phyloP scores from a whole-genome alignment of 2,113 vertebrate species.

The Vicugna pacos region DNA sequence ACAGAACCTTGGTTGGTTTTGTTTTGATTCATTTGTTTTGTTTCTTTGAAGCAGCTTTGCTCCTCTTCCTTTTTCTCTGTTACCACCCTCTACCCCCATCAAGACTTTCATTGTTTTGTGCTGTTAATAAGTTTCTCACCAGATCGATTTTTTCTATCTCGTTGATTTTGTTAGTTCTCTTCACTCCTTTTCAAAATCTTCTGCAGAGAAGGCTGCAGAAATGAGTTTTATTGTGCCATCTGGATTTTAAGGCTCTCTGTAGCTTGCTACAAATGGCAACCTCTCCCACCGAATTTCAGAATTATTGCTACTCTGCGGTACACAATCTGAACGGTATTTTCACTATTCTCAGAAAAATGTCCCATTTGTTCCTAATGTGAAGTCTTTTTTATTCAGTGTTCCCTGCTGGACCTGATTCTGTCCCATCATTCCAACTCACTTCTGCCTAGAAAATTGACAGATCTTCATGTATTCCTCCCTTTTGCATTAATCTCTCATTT shows the following conservation, averaged over 20 bases:
- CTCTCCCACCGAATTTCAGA: not conserved
- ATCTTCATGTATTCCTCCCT: not conserved
- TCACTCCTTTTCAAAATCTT: not conserved
- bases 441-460: not conserved
- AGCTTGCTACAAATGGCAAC: not conserved
- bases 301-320: not conserved
- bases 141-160: not conserved
- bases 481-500: not conserved
- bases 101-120: not conserved
- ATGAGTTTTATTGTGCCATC: not conserved
- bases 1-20: not conserved
- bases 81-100: not conserved
- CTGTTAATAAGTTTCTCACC: slow-evolving; percentile 15
- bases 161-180: not conserved
- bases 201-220: not conserved
- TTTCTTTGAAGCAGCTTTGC: not conserved
- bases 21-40: not conserved
- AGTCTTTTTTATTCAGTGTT: not conserved
- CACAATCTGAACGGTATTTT: not conserved
- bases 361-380: not conserved
- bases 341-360: not conserved
- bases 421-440: not conserved
- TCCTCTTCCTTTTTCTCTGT: not conserved
- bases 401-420: not conserved
- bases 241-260: not conserved